A percentile compares a stretch with the other conserved stretches of the same genome.
Evolutionary conservation across 2,797 vertebrate genomes (phyloP).

Genomic region (Clarias fuscus): DNA sequence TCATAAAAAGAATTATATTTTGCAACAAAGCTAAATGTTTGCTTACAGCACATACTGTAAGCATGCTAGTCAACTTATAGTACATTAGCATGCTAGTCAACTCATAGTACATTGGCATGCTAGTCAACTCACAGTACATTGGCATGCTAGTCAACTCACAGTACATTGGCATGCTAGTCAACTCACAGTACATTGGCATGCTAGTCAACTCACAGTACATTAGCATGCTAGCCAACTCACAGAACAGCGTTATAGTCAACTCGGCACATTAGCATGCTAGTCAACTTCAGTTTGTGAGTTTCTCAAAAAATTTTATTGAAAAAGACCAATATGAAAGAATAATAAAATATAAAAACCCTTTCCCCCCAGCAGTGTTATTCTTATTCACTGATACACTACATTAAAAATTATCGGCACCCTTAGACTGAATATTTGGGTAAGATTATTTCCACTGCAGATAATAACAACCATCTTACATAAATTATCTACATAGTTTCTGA

Average conservation of each 20-base stretch:
- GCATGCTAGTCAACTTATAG: too few relatives aligned
- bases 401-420: not conserved
- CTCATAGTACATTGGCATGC: too few relatives aligned
- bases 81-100: too few relatives aligned
- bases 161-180: too few relatives aligned
- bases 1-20: not conserved
- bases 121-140: too few relatives aligned
- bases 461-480: not conserved
- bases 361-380: not conserved
- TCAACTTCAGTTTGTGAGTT: not conserved
- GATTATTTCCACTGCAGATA: not conserved
- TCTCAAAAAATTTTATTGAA: not conserved
- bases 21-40: not conserved
- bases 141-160: too few relatives aligned
- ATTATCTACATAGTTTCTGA: not conserved
- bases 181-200: too few relatives aligned
- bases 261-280: not conserved
- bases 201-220: too few relatives aligned
- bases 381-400: not conserved
- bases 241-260: too few relatives aligned
- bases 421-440: not conserved
- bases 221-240: too few relatives aligned
- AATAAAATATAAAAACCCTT: not conserved
- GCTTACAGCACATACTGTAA: not conserved
- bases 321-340: not conserved